Base-by-base conservation (phyloP, 2,113 vertebrate genomes). In the Corvus cornix region DNA sequence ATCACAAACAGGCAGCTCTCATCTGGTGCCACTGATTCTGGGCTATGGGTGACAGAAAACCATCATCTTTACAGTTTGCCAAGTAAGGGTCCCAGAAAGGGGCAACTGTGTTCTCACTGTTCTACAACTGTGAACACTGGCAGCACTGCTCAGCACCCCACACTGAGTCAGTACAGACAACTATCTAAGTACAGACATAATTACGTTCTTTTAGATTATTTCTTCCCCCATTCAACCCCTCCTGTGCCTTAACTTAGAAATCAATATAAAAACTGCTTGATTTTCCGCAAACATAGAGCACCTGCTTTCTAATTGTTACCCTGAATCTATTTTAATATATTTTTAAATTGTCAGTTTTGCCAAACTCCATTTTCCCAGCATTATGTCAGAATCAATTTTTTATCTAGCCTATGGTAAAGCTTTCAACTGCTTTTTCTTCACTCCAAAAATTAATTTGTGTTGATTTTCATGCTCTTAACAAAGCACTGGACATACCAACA, bases 401-500 rank as follows among this genome's bases (percentile, higher is more conserved):
- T 35, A 78, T n/a, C 11, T 41, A 85, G 80, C 48, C 74, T 62
- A 81, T 51, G 35, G 78, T 37, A 68, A 43, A 96, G 39, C 48
- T 69, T 94, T 85, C 63, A 88, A 92, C 24, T 48, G 43, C 69
- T 89, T 93, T 76, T 93, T 81, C 74, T 51, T 84, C 64, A 59
- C 62, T 90, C 46, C 27, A 46, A 43, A 63, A 59, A 83, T 73
- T 49, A 11, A 2, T 49, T 39, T 89, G 31, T 75, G n/a, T 27
- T 97, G 67, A 62, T 59, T 95, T 96, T 87, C 85, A 67, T 75
- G 90, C 39, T 96, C 76, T 78, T 77, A 91, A 83, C 80, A 85
- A 73, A 78, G 53, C 81, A 69, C 4, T 90, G 89, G 77, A 87
- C 49, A 80, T 30, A 85, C 7, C 39, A 66, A 55, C 20, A 48